Percentiles rank a stretch among this genome's conserved stretches.
Evolutionary conservation across 2,797 vertebrate species (phyloP).

Genomic region (Crenuchus spilurus): DNA sequence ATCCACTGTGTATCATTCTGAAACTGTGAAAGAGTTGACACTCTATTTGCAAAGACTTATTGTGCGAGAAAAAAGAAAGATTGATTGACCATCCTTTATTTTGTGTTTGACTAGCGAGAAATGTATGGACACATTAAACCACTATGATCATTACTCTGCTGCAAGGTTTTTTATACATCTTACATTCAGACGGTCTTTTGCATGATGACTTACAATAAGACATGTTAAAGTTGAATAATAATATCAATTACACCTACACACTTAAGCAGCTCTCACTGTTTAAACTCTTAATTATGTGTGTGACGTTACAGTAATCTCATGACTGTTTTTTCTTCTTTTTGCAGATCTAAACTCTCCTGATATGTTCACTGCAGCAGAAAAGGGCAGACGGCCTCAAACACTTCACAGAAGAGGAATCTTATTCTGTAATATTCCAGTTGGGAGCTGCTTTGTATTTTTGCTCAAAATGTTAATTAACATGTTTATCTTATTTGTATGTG

Average conservation of each 20-base stretch:
- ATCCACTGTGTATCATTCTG: constrained; percentile 76
- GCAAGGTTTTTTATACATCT: not conserved
- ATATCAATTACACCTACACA: not conserved
- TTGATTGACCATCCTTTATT: constrained; percentile 46
- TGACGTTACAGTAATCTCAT: not conserved
- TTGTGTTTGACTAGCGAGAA: constrained; percentile 35
- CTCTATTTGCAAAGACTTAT: constrained; percentile 49
- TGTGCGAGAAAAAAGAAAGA: constrained; percentile 39
- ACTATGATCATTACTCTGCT: constrained; percentile 21
- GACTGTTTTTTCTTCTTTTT: not conserved
- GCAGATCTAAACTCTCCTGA: not conserved
- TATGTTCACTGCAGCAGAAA: not conserved
- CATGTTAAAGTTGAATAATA: constrained; percentile 6
- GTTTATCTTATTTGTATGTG: no score
- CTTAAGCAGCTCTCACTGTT: not conserved
- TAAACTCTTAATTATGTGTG: constrained; percentile 1
- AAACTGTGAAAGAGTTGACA: constrained; percentile 73
- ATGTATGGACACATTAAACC: constrained; percentile 43
- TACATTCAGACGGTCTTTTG: constrained; percentile 7
- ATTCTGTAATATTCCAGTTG: not conserved
- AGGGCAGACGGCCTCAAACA: not conserved
- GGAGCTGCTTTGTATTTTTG: not conserved
- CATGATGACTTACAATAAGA: not conserved
- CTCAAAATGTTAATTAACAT: not conserved
- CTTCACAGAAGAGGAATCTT: not conserved